Conservation (phyloP, 2,797 vertebrate genomes). For the Neopelma chrysocephalum region DNA sequence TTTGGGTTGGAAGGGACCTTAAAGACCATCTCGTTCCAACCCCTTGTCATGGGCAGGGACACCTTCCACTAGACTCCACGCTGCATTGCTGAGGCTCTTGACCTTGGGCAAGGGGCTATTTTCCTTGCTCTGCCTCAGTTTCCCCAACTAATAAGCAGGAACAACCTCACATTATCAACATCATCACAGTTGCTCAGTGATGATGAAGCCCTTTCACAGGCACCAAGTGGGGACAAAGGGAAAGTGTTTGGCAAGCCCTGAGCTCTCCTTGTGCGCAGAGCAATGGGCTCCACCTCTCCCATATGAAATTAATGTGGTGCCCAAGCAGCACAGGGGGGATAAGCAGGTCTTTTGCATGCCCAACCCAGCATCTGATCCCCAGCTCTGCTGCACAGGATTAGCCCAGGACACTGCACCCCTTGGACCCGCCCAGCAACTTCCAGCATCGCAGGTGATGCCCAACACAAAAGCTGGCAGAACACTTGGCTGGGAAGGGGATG, state of each 20-base stretch:
- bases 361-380: not conserved
- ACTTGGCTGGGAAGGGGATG: not conserved
- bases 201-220: fast-evolving
- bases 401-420: not conserved
- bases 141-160: not conserved
- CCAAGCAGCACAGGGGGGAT: not conserved
- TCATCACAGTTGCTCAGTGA: not conserved
- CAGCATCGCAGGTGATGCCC: not conserved
- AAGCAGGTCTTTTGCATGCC: not conserved
- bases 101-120: not conserved
- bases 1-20: not conserved
- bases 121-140: not conserved
- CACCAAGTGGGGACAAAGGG: fast-evolving
- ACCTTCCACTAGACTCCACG: not conserved
- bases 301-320: fast-evolving
- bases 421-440: not conserved
- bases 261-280: not conserved
- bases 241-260: not conserved
- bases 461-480: not conserved
- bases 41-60: not conserved
- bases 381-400: not conserved
- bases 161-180: not conserved
- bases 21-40: not conserved
- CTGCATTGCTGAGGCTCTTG: not conserved
- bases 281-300: not conserved